phyloP scores from a whole-genome alignment of 2,888 invertebrate genomes.

The Chelonus formosanus region DNA sequence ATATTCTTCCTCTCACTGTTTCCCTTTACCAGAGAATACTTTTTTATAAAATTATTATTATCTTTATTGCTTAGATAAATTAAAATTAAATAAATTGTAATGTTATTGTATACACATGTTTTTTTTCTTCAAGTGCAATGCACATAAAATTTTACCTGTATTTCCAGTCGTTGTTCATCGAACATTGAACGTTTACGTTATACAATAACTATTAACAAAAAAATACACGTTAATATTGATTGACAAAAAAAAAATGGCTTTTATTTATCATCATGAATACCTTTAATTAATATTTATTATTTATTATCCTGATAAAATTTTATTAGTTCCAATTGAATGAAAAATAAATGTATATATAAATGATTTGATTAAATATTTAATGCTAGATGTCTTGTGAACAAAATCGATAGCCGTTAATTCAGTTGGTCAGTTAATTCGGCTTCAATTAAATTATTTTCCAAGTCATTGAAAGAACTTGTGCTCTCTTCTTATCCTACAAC shows the following conservation, averaged over 20 bases:
- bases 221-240: constrained; percentile 59
- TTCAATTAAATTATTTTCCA: constrained; percentile 9
- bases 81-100: constrained; percentile 38
- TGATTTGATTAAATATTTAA: too few species aligned
- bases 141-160: constrained; percentile 57
- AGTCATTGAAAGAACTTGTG: constrained; percentile 8
- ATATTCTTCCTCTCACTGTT: constrained; percentile 37
- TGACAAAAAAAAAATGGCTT: constrained; percentile 34
- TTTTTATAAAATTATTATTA: constrained; percentile 49
- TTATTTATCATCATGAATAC: constrained; percentile 10
- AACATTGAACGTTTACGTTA: constrained; percentile 42
- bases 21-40: constrained; percentile 49
- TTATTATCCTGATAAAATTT: too few species aligned
- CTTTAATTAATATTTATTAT: not conserved
- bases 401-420: not conserved
- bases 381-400: not conserved
- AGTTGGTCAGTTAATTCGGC: too few species aligned
- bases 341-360: too few species aligned
- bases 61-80: constrained; percentile 43
- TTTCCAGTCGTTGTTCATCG: constrained; percentile 52
- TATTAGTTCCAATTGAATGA: too few species aligned
- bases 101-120: constrained; percentile 53
- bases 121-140: constrained; percentile 57
- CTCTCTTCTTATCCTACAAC: constrained; percentile 23
- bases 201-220: constrained; percentile 57